phyloP scores from a whole-genome alignment of 2,113 vertebrate species.

The Pseudorhombus dupliciocellatus region DNA sequence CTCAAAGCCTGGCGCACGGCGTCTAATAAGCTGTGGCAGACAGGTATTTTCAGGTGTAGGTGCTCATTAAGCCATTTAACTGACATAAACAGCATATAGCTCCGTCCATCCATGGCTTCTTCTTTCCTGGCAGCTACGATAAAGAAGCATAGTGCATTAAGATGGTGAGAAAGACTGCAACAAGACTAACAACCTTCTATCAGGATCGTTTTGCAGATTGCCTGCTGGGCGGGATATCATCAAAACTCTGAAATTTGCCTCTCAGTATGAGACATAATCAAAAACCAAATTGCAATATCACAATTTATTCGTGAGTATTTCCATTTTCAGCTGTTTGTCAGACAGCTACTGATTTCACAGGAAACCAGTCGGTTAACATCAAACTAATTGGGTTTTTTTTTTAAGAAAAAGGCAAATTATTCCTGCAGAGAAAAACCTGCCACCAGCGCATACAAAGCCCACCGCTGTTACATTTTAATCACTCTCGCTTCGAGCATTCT shows the following conservation, averaged over 20 bases:
- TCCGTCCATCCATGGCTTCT: conserved; percentile 7
- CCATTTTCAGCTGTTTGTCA: neutral
- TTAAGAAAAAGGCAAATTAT: conserved; percentile 25
- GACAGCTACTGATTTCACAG: conserved; percentile 31
- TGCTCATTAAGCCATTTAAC: neutral
- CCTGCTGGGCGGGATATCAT: conserved; percentile 21
- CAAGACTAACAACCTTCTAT: conserved; percentile 2
- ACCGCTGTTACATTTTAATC: conserved; percentile 55
- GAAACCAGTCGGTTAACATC: conserved; percentile 17
- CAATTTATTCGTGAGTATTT: conserved; percentile 16
- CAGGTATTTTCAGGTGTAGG: neutral
- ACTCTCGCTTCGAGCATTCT: conserved; percentile 38
- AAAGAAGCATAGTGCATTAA: conserved; percentile 6
- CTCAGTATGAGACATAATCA: conserved; percentile 24
- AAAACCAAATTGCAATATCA: neutral
- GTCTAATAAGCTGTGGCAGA: neutral
- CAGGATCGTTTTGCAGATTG: conserved; percentile 18
- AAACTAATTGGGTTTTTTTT: neutral
- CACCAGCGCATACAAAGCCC: conserved; percentile 4
- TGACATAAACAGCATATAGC: neutral
- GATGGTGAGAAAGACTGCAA: neutral
- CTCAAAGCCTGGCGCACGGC: neutral
- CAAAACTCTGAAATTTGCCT: conserved; percentile 19
- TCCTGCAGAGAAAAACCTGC: conserved; percentile 9
- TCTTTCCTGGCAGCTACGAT: conserved; percentile 6